phyloP scores from a whole-genome alignment of 2,113 vertebrate species.

The Solea senegalensis region DNA sequence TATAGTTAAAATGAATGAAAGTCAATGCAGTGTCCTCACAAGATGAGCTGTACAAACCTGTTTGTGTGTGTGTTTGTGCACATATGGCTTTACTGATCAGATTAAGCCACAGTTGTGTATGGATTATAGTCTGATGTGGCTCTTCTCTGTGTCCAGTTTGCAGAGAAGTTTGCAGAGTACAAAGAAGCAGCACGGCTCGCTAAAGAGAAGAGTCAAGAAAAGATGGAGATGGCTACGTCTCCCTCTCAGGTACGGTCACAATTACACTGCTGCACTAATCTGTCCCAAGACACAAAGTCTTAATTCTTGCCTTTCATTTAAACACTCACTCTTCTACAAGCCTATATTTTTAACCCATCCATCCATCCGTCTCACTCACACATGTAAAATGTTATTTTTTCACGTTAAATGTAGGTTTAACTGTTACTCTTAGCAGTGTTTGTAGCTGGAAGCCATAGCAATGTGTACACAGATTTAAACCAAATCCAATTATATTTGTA shows the following conservation, averaged over 20 bases:
- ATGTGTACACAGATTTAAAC: no score
- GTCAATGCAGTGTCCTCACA: no score
- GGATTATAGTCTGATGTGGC: slow-evolving; percentile 25
- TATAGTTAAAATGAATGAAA: no score
- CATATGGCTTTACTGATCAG: slow-evolving; percentile 35
- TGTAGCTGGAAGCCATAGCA: no score
- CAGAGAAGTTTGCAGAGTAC: slow-evolving; percentile 98
- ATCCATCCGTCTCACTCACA: neutral
- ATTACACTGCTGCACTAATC: neutral
- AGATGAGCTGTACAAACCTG: neutral
- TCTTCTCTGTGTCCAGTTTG: slow-evolving; percentile 85
- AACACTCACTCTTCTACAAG: neutral
- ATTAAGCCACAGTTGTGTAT: slow-evolving; percentile 36
- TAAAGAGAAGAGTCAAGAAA: slow-evolving; percentile 97
- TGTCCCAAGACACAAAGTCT: neutral
- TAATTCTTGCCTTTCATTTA: neutral
- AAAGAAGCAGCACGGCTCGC: slow-evolving; percentile 96
- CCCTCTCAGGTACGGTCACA: slow-evolving; percentile 89
- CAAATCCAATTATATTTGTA: no score
- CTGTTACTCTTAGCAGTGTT: no score
- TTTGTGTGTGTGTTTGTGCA: slow-evolving; percentile 13
- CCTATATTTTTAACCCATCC: neutral
- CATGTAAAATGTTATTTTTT: no score
- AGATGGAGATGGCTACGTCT: slow-evolving; percentile 96
- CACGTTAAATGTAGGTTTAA: no score